Evolutionary conservation across 1,140 invertebrate species (phyloP).

Genomic region (Panagrolaimus sp.): DNA sequence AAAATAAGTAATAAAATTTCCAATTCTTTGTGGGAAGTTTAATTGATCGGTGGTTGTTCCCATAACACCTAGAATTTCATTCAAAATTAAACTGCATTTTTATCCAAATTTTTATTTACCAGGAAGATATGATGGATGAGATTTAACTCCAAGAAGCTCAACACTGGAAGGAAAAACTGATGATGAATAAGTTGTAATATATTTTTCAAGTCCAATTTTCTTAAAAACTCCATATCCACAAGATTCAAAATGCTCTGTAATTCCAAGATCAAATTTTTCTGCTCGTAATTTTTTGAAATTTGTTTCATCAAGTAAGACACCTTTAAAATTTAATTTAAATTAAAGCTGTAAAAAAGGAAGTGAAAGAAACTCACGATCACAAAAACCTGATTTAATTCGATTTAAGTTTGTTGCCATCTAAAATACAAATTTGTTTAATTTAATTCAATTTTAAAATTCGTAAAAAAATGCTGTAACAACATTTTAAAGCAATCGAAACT

Average conservation of each 20-base stretch:
- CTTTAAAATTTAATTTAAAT: background rate
- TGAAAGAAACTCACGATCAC: background rate
- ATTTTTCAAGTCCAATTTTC: background rate
- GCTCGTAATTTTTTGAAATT: background rate
- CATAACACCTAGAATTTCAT: background rate
- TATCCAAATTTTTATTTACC: background rate
- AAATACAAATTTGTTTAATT: background rate
- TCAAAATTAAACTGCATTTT: too few species aligned
- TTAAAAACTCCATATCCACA: conserved; percentile 13
- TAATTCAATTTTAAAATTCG: background rate
- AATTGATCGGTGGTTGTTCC: background rate
- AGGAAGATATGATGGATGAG: background rate
- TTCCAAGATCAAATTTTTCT: conserved; percentile 1
- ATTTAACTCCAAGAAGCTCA: background rate
- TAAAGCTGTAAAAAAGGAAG: too few species aligned
- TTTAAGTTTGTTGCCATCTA: background rate
- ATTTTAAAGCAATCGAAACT: too few species aligned
- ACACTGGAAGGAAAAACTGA: background rate
- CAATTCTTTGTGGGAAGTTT: background rate
- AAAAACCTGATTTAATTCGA: background rate
- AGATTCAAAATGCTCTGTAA: background rate
- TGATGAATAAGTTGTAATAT: background rate
- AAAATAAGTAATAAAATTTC: background rate
- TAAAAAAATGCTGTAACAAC: background rate
- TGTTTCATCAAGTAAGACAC: background rate